These are phyloP conservation scores for Sarcophaga carnaria DNA, from an alignment of 2,888 invertebrate genomes.

Conservation along the genomic window DNA sequence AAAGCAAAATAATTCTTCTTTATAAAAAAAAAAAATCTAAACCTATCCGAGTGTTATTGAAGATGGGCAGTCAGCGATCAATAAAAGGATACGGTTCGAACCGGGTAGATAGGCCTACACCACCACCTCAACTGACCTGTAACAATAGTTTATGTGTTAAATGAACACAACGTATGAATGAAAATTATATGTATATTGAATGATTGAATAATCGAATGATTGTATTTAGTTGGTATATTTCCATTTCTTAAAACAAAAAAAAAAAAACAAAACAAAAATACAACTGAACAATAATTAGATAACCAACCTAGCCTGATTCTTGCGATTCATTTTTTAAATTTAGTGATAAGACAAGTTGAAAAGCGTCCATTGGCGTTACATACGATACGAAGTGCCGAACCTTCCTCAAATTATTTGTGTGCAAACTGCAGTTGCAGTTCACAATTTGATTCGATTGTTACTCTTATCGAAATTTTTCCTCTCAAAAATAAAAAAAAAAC, in stretches of 20 bases:
- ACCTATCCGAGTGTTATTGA: neutral
- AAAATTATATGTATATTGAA: too few species aligned
- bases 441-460: neutral
- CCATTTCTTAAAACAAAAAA: too few species aligned
- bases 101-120: too few species aligned
- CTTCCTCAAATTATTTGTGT: conserved; percentile 64
- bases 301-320: too few species aligned
- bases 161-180: conserved; percentile 44
- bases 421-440: conserved; percentile 29
- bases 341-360: conserved; percentile 43
- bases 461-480: neutral
- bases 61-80: neutral
- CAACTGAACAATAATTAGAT: too few species aligned
- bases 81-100: too few species aligned
- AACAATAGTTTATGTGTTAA: conserved; percentile 77
- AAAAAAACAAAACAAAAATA: too few species aligned
- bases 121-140: conserved; percentile 76
- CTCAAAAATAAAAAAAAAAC: neutral
- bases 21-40: conserved; percentile 56
- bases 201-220: conserved; percentile 4
- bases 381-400: conserved; percentile 27
- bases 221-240: too few species aligned
- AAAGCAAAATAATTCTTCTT: conserved; percentile 43
- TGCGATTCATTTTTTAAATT: neutral
- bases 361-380: conserved; percentile 9